phyloP scores from a whole-genome alignment of 2,113 vertebrate species.

The Plotosus lineatus region DNA sequence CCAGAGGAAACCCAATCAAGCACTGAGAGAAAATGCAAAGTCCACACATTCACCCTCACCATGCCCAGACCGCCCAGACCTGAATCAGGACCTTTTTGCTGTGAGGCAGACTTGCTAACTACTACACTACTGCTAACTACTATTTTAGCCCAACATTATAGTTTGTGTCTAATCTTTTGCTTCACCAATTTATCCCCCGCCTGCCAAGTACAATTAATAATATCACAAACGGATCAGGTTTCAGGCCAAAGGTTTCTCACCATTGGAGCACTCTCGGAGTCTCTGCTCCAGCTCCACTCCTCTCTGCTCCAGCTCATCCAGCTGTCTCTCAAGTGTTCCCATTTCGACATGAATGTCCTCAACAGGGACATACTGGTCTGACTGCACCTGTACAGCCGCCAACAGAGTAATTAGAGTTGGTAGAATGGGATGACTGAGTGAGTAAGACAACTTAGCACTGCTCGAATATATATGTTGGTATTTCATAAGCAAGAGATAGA shows the following conservation, averaged over 20 bases:
- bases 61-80: too few relatives aligned
- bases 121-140: too few relatives aligned
- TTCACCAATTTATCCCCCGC: neutral
- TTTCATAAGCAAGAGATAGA: neutral
- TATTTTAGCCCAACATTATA: neutral
- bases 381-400: conserved; percentile 82
- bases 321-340: conserved; percentile 85
- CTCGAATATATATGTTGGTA: neutral
- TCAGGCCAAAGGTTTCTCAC: conserved; percentile 60
- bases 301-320: conserved; percentile 89
- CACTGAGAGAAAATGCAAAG: too few relatives aligned
- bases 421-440: neutral
- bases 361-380: conserved; percentile 91
- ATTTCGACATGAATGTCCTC: conserved; percentile 94
- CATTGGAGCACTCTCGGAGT: conserved; percentile 81
- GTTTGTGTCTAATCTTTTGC: neutral
- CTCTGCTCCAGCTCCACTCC: conserved; percentile 91
- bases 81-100: too few relatives aligned
- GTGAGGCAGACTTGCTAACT: too few relatives aligned
- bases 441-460: neutral
- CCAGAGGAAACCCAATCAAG: too few relatives aligned
- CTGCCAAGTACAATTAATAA: neutral
- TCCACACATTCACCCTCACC: too few relatives aligned
- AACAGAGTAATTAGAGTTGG: neutral
- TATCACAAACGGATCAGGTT: neutral